phyloP scores from a whole-genome alignment of 2,113 vertebrate genomes.

The Acinonyx jubatus region DNA sequence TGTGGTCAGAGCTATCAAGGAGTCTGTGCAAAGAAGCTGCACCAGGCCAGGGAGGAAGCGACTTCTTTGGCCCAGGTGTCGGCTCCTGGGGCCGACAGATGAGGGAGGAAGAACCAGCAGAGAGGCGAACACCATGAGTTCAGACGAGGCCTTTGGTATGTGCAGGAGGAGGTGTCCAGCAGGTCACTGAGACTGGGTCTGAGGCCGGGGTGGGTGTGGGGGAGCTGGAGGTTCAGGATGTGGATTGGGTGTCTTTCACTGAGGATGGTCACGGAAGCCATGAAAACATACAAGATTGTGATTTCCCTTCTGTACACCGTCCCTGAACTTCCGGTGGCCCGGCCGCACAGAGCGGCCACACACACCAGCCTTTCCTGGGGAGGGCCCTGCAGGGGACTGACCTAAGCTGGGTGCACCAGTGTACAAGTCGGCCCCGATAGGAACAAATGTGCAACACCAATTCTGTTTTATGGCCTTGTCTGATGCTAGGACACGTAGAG shows the following conservation, averaged over 20 bases:
- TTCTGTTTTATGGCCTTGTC: constrained; percentile 72
- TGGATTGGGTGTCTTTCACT: not conserved
- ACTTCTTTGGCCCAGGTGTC: not conserved
- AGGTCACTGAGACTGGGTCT: not conserved
- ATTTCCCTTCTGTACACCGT: not conserved
- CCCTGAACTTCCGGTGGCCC: not conserved
- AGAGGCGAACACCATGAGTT: not conserved
- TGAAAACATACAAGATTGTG: not conserved
- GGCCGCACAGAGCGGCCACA: constrained; percentile 32
- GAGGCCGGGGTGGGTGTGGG: not conserved
- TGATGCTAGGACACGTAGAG: constrained; percentile 62
- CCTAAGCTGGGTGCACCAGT: not conserved
- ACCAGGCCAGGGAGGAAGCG: not conserved
- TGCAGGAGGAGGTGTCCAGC: not conserved
- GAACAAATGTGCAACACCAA: constrained; percentile 44
- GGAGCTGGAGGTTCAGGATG: not conserved
- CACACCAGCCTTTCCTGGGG: constrained; percentile 20
- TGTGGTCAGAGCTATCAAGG: not conserved
- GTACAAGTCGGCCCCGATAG: not conserved
- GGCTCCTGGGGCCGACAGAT: not conserved
- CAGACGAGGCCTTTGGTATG: not conserved
- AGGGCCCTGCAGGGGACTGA: not conserved
- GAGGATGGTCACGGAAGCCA: not conserved
- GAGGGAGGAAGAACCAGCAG: not conserved
- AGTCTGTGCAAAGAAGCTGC: not conserved